phyloP scores from a whole-genome alignment of 2,113 vertebrate genomes.

The Mixornis gularis region DNA sequence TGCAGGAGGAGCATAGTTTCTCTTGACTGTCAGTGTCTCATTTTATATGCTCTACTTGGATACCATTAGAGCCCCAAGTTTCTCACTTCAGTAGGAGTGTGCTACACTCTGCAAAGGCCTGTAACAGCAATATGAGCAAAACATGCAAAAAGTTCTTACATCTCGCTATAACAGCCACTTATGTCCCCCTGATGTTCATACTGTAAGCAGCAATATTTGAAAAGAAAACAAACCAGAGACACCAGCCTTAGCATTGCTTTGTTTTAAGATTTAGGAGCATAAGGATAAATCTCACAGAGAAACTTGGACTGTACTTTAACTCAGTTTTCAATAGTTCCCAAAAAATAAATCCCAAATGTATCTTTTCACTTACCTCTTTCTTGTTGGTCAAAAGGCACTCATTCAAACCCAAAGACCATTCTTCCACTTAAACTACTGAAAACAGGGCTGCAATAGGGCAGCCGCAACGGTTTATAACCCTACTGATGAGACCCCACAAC shows the following conservation, averaged over 20 bases:
- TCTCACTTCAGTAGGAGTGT: background rate
- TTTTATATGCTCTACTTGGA: background rate
- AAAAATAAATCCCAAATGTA: accelerated
- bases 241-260: background rate
- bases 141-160: background rate
- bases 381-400: background rate
- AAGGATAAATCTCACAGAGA: background rate
- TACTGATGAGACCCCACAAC: background rate
- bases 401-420: accelerated
- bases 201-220: background rate
- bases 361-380: background rate
- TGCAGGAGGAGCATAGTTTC: background rate
- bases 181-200: background rate
- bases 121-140: background rate
- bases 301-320: background rate
- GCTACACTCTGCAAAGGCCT: background rate
- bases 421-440: background rate
- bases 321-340: background rate
- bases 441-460: accelerated
- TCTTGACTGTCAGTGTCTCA: background rate
- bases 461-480: background rate
- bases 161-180: background rate
- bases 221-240: background rate
- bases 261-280: background rate
- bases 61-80: background rate